Evolutionary conservation across 2,797 vertebrate species (phyloP).

Genomic region (Mormyrops boulengeri): DNA sequence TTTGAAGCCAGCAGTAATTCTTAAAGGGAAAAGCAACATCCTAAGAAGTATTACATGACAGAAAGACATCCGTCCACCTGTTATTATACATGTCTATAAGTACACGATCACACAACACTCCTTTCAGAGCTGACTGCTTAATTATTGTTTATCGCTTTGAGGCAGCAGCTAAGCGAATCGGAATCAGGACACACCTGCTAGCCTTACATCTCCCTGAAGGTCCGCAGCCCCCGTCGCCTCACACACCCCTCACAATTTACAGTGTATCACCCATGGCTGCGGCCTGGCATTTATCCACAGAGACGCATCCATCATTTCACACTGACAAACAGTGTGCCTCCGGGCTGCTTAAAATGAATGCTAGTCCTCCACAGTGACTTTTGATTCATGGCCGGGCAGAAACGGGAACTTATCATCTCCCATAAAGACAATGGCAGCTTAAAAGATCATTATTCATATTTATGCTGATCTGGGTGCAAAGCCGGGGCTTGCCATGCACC

Average conservation of each 20-base stretch:
- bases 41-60: neutral
- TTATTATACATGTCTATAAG: neutral
- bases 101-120: neutral
- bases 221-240: conserved; percentile 41
- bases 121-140: neutral
- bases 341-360: conserved; percentile 48
- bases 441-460: conserved; percentile 61
- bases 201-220: conserved; percentile 34
- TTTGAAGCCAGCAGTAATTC: conserved; percentile 16
- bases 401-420: conserved; percentile 59
- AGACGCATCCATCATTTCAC: conserved; percentile 40
- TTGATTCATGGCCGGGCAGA: conserved; percentile 60
- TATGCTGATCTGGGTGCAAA: conserved; percentile 33
- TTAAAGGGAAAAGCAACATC: neutral
- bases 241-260: conserved; percentile 50
- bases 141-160: neutral
- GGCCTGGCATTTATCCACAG: conserved; percentile 49
- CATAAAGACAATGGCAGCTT: conserved; percentile 53
- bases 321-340: conserved; percentile 32
- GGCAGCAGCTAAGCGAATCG: neutral
- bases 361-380: conserved; percentile 35
- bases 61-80: neutral
- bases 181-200: neutral
- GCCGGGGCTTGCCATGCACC: conserved; percentile 12
- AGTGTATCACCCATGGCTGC: conserved; percentile 59